Evolutionary conservation across 1,140 invertebrate species (phyloP).

Genomic region (Antheraea pernyi): DNA sequence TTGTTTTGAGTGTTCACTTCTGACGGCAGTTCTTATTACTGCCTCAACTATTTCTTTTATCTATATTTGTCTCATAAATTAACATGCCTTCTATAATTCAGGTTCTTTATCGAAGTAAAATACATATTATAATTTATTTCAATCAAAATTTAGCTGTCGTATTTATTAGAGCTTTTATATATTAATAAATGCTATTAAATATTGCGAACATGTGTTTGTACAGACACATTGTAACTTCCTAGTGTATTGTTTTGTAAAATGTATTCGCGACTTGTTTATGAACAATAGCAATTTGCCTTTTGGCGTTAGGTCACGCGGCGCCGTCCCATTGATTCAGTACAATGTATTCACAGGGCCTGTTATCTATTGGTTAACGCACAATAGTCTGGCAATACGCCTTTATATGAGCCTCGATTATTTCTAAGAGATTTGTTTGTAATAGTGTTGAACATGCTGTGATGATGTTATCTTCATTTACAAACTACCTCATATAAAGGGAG

Average conservation of each 20-base stretch:
- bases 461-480: background rate
- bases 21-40: no score
- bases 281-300: slow-evolving; percentile 51
- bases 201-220: slow-evolving; percentile 2
- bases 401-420: background rate
- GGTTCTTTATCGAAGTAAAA: no score
- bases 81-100: no score
- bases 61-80: no score
- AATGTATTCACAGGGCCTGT: slow-evolving; percentile 22
- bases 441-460: background rate
- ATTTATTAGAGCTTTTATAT: no score
- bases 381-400: slow-evolving; percentile 15
- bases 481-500: background rate
- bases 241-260: slow-evolving; percentile 42
- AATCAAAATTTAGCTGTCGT: no score
- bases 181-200: background rate
- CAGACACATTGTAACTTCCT: slow-evolving; percentile 36
- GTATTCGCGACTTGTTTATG: slow-evolving; percentile 44
- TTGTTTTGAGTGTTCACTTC: no score
- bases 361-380: slow-evolving; percentile 2
- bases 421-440: background rate
- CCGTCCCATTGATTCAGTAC: slow-evolving; percentile 28
- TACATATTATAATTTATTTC: no score
- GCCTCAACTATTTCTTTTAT: no score
- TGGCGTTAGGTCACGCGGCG: slow-evolving; percentile 35